These are phyloP conservation scores for Agrilus mali DNA, from an alignment of 2,888 invertebrate genomes.

Conservation along the genomic window DNA sequence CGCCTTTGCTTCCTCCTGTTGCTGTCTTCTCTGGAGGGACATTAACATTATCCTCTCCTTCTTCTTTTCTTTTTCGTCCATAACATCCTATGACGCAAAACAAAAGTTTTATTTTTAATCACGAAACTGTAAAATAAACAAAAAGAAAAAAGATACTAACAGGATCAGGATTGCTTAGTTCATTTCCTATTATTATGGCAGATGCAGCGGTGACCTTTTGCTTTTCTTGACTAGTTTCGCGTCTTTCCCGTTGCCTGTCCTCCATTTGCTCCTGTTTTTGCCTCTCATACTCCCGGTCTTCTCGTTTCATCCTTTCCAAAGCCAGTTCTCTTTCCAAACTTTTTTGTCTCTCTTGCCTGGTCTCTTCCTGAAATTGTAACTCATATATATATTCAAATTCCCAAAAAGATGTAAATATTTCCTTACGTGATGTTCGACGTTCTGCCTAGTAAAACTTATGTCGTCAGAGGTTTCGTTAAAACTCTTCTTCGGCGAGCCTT, in stretches of 20 bases:
- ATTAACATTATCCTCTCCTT: constrained; percentile 84
- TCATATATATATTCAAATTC: background rate
- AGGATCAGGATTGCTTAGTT: constrained; percentile 52
- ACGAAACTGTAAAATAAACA: constrained; percentile 3
- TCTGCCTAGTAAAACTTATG: constrained; percentile 2
- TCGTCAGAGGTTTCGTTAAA: constrained; percentile 7
- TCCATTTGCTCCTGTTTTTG: constrained; percentile 18
- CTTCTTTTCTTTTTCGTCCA: constrained; percentile 85
- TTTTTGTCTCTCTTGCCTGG: constrained; percentile 23
- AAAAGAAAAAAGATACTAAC: constrained; percentile 33
- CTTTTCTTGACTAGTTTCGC: constrained; percentile 35
- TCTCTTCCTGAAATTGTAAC: constrained; percentile 16
- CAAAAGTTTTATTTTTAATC: background rate
- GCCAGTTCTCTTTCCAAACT: constrained; percentile 38
- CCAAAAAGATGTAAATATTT: too few relatives aligned
- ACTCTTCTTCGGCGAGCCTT: constrained; percentile 61
- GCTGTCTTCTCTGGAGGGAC: constrained; percentile 80
- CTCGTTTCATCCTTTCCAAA: constrained; percentile 33
- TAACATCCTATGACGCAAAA: constrained; percentile 47
- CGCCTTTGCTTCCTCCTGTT: constrained; percentile 77
- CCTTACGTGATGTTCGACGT: background rate
- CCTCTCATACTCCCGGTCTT: constrained; percentile 29
- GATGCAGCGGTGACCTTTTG: constrained; percentile 33
- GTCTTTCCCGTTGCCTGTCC: constrained; percentile 30
- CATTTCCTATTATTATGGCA: constrained; percentile 55